Conservation (phyloP, 1,140 invertebrate genomes). For the Drosophila tani region DNA sequence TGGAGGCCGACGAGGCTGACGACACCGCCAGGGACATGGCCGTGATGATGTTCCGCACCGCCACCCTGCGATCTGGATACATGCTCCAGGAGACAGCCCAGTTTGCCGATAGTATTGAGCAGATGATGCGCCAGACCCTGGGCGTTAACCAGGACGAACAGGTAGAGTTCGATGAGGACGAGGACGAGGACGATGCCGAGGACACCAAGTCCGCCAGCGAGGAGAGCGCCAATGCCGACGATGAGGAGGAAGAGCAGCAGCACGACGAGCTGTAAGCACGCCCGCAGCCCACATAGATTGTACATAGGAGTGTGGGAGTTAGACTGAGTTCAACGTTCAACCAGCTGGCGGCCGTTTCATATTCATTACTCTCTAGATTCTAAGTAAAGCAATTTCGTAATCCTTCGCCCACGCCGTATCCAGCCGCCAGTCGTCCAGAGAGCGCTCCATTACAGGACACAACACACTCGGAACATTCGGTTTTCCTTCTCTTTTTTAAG, state of each 20-base stretch:
- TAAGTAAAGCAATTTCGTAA: slow-evolving; percentile 71
- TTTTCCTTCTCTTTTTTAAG: slow-evolving; percentile 39
- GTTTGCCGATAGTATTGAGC: slow-evolving; percentile 95
- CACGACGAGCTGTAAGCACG: slow-evolving; percentile 76
- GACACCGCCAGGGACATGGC: slow-evolving; percentile 94
- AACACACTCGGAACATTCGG: slow-evolving; percentile 34
- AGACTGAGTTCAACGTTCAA: slow-evolving; percentile 68
- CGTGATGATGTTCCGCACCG: slow-evolving; percentile 96
- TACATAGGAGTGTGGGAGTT: slow-evolving; percentile 45
- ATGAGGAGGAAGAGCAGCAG: slow-evolving; percentile 76
- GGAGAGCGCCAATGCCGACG: slow-evolving; percentile 65
- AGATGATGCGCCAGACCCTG: slow-evolving; percentile 92
- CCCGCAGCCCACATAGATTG: slow-evolving; percentile 35
- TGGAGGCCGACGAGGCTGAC: slow-evolving; percentile 93
- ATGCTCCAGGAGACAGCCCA: slow-evolving; percentile 93
- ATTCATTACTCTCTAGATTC: slow-evolving; percentile 52
- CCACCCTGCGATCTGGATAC: slow-evolving; percentile 95
- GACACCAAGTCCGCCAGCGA: slow-evolving; percentile 48
- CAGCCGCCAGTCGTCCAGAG: slow-evolving; percentile 27
- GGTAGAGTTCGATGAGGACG: slow-evolving; percentile 86
- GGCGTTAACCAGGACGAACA: slow-evolving; percentile 92
- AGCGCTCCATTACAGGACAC: slow-evolving; percentile 42
- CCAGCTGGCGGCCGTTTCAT: slow-evolving; percentile 52
- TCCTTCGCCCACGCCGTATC: slow-evolving; percentile 14
- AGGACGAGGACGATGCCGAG: slow-evolving; percentile 82